Conservation (phyloP, 1,140 invertebrate genomes). For the Drosophila watanabei region DNA sequence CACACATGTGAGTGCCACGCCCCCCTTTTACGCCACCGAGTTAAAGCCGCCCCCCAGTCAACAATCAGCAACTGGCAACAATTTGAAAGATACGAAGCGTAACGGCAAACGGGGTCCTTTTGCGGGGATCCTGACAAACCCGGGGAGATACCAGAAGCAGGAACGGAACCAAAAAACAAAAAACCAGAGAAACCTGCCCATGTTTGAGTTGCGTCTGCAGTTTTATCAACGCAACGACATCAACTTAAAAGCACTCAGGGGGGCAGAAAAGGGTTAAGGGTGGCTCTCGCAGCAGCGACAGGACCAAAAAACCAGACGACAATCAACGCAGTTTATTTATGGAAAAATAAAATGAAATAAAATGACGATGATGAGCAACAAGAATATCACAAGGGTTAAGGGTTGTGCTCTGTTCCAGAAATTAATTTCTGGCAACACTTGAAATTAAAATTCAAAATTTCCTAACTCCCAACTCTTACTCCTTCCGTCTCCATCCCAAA, state of each 20-base stretch:
- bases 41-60: constrained; percentile 48
- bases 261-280: constrained; percentile 71
- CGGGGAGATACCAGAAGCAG: constrained; percentile 16
- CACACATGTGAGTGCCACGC: constrained; percentile 76
- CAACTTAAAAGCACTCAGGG: constrained; percentile 83
- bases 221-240: constrained; percentile 82
- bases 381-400: constrained; percentile 68
- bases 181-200: constrained; percentile 47
- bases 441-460: constrained; percentile 78
- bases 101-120: constrained; percentile 59
- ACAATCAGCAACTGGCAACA: constrained; percentile 79
- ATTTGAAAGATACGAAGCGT: constrained; percentile 81
- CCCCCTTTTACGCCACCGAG: constrained; percentile 20
- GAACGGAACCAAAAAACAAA: constrained; percentile 27
- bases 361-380: constrained; percentile 81
- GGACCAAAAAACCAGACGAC: constrained; percentile 57
- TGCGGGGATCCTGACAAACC: constrained; percentile 29
- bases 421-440: constrained; percentile 70
- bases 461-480: constrained; percentile 3
- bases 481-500: background rate
- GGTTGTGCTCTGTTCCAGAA: constrained; percentile 63
- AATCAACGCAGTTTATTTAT: constrained; percentile 84
- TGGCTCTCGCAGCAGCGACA: constrained; percentile 21
- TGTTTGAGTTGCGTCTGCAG: constrained; percentile 80
- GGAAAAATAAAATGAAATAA: constrained; percentile 84